Conservation (phyloP, 2,888 invertebrate species). For the Sinopyrophorus schimmeli region DNA sequence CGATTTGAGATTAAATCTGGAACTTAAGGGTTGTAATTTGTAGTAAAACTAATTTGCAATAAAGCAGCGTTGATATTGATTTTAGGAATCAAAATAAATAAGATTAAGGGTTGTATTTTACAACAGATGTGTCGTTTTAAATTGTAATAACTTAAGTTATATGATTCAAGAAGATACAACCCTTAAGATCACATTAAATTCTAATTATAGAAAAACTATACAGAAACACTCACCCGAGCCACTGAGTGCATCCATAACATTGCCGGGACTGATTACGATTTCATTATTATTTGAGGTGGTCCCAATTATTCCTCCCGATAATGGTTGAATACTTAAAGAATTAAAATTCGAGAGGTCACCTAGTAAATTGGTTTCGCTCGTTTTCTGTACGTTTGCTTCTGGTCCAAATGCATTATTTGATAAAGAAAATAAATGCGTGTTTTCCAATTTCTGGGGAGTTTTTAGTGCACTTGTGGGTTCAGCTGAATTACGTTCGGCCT, state of each 20-base stretch:
- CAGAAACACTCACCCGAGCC: conserved; percentile 37
- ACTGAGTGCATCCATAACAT: conserved; percentile 40
- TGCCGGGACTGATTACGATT: conserved; percentile 25
- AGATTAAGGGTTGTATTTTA: no score
- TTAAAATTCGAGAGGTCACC: conserved; percentile 47
- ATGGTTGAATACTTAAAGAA: conserved; percentile 38
- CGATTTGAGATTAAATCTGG: conserved; percentile 27
- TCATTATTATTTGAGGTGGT: conserved; percentile 31
- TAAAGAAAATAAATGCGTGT: conserved; percentile 23
- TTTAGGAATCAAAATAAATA: no score
- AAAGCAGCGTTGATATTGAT: no score
- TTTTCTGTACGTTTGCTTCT: background rate
- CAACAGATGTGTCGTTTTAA: no score
- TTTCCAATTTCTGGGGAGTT: conserved; percentile 4
- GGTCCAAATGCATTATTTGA: conserved; percentile 16
- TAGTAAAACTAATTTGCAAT: no score
- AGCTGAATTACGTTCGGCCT: no score
- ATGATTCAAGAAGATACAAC: conserved; percentile 17
- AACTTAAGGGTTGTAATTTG: conserved; percentile 29
- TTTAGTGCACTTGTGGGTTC: background rate
- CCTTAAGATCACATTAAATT: conserved; percentile 14
- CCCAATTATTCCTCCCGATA: conserved; percentile 11
- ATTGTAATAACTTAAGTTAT: no score
- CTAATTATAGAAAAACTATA: conserved; percentile 11
- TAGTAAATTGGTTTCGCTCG: conserved; percentile 42